Base-by-base conservation (phyloP, 2,113 vertebrate species). In the Alethe castanea region DNA sequence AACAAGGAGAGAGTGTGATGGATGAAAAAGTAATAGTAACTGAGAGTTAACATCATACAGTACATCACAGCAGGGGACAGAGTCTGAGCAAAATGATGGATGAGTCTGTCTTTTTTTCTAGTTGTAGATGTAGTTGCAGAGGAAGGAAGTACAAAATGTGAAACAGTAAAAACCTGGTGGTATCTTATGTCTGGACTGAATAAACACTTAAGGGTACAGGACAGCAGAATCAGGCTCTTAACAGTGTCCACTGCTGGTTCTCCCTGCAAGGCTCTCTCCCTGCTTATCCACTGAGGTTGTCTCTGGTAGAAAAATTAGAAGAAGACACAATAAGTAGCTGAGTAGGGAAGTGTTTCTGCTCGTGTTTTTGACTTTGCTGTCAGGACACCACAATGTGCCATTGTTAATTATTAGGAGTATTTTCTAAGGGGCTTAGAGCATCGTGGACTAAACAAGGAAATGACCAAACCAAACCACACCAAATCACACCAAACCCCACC, bases 21-120 rank as follows among this genome's bases (percentile, higher is more conserved):
- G 87, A 94, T 94, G 93, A 89, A 95, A 91, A 94, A 91, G 84
- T 65, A 81, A 71, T 36, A 48, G 89, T 61, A 86, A 84, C 65
- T 67, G 48, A 56, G 81, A 89, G 86, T 65, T 81, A 65, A 74
- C 89, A 42, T 89, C 74, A 56, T 85, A 24, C 61, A 45, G 36
- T 56, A 61, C 65, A 90, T 91, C 96, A 42, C 91, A 91, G 86
- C 69, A 71, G 91, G 92, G 67, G 72, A 84, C 77, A 67, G 57
- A 81, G 67, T 17, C 60, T 69, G 86, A 57, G 65, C 4, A 8
- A 79, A 83, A 53, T 96, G 95, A 94, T 95, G 94, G 91, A 95
- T 96, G 95, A 35, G 64, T 79, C 93, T 96, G 86, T 60, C 91
- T 91, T 76, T 79, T 79, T 50, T 89, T 76, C 73, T 28, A 92